These are phyloP conservation scores for Columba guinea DNA, from an alignment of 2,797 vertebrate species.

Conservation along the genomic window DNA sequence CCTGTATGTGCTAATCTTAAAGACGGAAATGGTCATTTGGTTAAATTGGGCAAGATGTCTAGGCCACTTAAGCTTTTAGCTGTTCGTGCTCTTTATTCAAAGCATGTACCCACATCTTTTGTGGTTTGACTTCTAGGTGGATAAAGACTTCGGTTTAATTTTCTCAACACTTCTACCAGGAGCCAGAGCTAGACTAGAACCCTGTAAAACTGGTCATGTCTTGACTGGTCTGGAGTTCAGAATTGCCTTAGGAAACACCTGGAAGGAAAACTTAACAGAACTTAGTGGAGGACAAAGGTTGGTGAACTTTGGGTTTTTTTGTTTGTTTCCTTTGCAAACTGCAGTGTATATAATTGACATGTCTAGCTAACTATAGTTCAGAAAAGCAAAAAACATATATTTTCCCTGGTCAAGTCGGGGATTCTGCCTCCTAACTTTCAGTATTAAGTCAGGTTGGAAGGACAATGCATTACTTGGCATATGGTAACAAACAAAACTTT, in stretches of 20 bases:
- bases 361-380: not conserved
- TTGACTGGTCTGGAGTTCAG: conserved; percentile 92
- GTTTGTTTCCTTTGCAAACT: not conserved
- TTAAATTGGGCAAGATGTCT: not conserved
- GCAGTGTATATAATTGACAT: not conserved
- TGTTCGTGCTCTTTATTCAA: not conserved
- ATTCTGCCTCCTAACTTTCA: not conserved
- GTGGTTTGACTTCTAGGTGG: conserved; percentile 83
- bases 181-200: conserved; percentile 86
- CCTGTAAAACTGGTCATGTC: conserved; percentile 78
- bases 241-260: conserved; percentile 92
- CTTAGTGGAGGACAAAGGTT: conserved; percentile 98
- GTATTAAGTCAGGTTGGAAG: too few relatives aligned
- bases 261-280: conserved; percentile 97
- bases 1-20: not conserved
- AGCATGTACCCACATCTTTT: not conserved
- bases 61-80: fast-evolving
- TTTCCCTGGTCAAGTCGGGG: not conserved
- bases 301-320: not conserved
- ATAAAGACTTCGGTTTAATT: conserved; percentile 95
- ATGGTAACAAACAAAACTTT: not conserved
- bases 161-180: conserved; percentile 94
- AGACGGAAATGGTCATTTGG: not conserved
- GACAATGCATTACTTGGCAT: not conserved
- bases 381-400: not conserved